Percentiles rank a stretch among this genome's conserved stretches.
Evolutionary conservation across 2,888 invertebrate species (phyloP).

Genomic region (Drosophila parthenogenetica): DNA sequence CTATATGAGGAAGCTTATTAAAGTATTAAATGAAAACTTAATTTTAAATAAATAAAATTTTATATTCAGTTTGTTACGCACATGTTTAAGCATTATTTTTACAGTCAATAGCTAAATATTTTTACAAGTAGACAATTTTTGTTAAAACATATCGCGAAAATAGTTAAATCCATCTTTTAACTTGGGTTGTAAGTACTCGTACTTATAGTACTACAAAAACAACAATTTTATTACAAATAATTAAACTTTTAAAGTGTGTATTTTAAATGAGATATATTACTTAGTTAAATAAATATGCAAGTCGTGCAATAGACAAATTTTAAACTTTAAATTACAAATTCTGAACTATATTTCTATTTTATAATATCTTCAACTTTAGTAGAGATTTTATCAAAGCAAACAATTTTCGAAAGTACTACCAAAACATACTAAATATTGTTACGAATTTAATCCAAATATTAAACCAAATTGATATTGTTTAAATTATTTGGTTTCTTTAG

Average conservation of each 20-base stretch:
- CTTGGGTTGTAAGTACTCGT: constrained; percentile 58
- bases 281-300: constrained; percentile 36
- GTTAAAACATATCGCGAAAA: constrained; percentile 53
- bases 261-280: constrained; percentile 25
- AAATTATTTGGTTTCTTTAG: not conserved
- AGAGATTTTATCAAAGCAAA: constrained; percentile 37
- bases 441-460: constrained; percentile 48
- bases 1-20: constrained; percentile 31
- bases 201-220: constrained; percentile 6
- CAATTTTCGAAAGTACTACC: constrained; percentile 20
- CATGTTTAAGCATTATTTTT: constrained; percentile 70
- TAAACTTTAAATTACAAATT: constrained; percentile 27
- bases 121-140: constrained; percentile 45
- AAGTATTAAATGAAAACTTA: constrained; percentile 24
- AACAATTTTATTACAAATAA: not conserved
- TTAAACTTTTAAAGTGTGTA: constrained; percentile 31
- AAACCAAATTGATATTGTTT: constrained; percentile 9
- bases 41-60: constrained; percentile 45
- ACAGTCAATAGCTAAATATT: constrained; percentile 62
- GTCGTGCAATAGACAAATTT: constrained; percentile 35
- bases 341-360: constrained; percentile 2
- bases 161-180: constrained; percentile 47
- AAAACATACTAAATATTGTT: constrained; percentile 41
- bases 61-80: constrained; percentile 67
- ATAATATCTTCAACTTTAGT: constrained; percentile 48